Conservation (phyloP, 2,888 invertebrate species). For the Drosophila silvestris region DNA sequence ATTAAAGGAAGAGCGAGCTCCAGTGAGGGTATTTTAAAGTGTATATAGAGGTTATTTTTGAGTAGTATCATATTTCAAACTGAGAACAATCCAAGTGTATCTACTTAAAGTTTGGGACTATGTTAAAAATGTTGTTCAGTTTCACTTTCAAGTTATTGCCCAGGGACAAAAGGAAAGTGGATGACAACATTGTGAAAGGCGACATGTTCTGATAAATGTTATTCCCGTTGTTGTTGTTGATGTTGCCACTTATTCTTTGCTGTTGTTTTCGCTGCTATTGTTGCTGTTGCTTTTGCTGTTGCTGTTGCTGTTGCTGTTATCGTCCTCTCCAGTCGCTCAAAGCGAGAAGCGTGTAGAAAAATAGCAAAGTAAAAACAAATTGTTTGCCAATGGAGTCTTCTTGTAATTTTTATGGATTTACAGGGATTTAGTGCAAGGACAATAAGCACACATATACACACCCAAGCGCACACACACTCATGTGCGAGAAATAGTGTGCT, state of each 20-base stretch:
- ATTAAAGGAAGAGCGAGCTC: background rate
- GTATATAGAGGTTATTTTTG: background rate
- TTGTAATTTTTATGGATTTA: constrained; percentile 80
- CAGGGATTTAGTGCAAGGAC: constrained; percentile 62
- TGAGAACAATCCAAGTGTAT: constrained; percentile 11
- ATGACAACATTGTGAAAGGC: constrained; percentile 38
- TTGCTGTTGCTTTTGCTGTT: constrained; percentile 29
- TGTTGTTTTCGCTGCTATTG: constrained; percentile 15
- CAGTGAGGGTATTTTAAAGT: background rate
- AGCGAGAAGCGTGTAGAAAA: constrained; percentile 44
- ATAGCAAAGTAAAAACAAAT: constrained; percentile 43
- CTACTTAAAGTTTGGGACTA: constrained; percentile 42
- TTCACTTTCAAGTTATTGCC: constrained; percentile 49
- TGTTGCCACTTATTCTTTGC: constrained; percentile 51
- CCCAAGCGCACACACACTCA: background rate
- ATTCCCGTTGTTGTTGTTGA: constrained; percentile 27
- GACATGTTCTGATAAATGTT: constrained; percentile 38
- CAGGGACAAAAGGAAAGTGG: constrained; percentile 46
- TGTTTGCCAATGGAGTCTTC: constrained; percentile 56
- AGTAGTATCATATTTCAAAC: constrained; percentile 4
- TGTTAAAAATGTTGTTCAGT: constrained; percentile 45
- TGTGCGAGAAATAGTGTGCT: constrained; percentile 55
- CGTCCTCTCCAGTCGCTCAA: constrained; percentile 47
- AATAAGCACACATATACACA: constrained; percentile 3
- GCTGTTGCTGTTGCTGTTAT: constrained; percentile 37